Conservation (phyloP, 2,888 invertebrate genomes). For the Furcula furcula region DNA sequence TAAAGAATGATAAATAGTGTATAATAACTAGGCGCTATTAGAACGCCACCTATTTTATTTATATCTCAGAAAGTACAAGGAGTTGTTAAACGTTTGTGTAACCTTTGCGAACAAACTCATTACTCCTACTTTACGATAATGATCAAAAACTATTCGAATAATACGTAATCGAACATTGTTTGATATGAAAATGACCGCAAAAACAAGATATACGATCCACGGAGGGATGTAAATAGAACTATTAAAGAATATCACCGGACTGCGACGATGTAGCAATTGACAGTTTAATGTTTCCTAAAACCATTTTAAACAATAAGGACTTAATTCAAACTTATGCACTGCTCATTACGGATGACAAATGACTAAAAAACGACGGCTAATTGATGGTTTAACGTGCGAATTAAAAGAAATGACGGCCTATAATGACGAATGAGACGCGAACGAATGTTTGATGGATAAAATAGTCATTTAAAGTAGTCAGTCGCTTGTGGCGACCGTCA, state of each 20-base stretch:
- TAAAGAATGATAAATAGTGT: conserved; percentile 20
- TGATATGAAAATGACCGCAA: conserved; percentile 11
- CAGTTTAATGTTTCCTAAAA: conserved; percentile 33
- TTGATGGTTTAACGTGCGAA: conserved; percentile 61
- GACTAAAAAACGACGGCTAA: conserved; percentile 60
- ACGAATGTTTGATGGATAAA: conserved; percentile 51
- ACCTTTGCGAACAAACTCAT: conserved; percentile 43
- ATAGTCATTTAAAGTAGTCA: too few species aligned
- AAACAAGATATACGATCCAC: conserved; percentile 29
- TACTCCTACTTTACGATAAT: conserved; percentile 41
- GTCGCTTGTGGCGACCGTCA: conserved; percentile 19
- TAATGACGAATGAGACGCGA: conserved; percentile 54
- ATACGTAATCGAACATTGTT: conserved; percentile 27
- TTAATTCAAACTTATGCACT: conserved; percentile 37
- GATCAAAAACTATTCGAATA: conserved; percentile 35
- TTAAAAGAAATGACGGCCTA: conserved; percentile 59
- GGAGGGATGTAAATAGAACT: conserved; percentile 29
- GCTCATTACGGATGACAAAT: conserved; percentile 65
- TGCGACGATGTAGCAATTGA: conserved; percentile 18
- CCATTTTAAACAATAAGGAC: conserved; percentile 40
- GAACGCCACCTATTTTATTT: conserved; percentile 9
- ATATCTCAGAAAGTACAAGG: too few species aligned
- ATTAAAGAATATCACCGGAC: conserved; percentile 29
- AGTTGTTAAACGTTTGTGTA: conserved; percentile 30
- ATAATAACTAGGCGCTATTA: conserved; percentile 7